Evolutionary conservation across 2,797 vertebrate genomes (phyloP).

Genomic region (Alosa sapidissima): DNA sequence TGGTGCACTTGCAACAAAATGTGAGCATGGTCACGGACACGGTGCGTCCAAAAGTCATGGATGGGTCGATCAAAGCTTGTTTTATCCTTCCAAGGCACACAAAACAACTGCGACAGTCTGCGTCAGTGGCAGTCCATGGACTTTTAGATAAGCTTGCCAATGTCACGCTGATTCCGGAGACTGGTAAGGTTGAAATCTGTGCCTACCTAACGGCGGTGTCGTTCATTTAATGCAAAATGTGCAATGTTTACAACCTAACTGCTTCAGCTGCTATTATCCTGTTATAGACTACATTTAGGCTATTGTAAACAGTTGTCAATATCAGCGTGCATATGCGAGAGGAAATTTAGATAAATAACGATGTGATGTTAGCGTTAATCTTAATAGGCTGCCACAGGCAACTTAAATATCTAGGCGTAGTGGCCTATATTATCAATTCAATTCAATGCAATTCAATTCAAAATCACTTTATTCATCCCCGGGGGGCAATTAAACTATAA

Average conservation of each 20-base stretch:
- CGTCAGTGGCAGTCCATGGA: not conserved
- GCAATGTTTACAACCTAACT: not conserved
- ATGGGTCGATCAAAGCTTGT: not conserved
- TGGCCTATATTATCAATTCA: too few species aligned
- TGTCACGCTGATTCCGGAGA: not conserved
- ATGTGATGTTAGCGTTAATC: not conserved
- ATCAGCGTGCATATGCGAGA: not conserved
- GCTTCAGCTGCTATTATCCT: not conserved
- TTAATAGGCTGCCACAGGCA: not conserved
- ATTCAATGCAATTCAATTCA: too few species aligned
- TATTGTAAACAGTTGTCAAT: not conserved
- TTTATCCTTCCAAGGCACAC: not conserved
- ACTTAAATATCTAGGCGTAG: too few species aligned
- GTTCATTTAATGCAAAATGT: not conserved
- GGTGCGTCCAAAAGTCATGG: not conserved
- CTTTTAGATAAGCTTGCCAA: not conserved
- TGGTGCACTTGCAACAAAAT: constrained; percentile 9
- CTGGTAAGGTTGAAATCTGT: not conserved
- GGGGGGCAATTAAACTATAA: too few species aligned
- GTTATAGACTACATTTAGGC: too few species aligned
- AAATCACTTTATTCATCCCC: too few species aligned
- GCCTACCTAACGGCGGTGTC: not conserved
- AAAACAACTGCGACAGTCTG: not conserved
- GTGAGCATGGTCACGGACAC: not conserved
- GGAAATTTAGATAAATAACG: not conserved